phyloP scores from a whole-genome alignment of 2,888 invertebrate species.

The Portevinia maculata region DNA sequence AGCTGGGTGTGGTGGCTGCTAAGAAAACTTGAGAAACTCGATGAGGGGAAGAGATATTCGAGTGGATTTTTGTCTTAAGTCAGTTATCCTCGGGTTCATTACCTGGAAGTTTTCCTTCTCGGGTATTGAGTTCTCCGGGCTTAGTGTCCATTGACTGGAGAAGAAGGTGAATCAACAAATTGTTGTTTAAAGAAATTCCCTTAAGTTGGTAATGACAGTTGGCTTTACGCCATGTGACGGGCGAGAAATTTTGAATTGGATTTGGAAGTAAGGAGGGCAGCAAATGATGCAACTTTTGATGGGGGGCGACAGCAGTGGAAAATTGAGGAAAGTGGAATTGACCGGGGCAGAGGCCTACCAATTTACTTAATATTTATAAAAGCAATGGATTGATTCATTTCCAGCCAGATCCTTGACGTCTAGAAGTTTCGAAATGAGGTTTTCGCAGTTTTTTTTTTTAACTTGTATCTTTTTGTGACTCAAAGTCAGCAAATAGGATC shows the following conservation, averaged over 20 bases:
- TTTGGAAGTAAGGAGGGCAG: background rate
- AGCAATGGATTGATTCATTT: no score
- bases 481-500: no score
- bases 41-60: constrained; percentile 42
- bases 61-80: constrained; percentile 74
- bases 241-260: constrained; percentile 21
- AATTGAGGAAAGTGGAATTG: background rate
- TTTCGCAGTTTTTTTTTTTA: no score
- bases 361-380: no score
- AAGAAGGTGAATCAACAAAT: constrained; percentile 72
- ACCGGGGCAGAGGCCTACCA: no score
- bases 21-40: constrained; percentile 43
- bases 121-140: constrained; percentile 51
- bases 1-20: background rate
- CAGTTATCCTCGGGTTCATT: constrained; percentile 73
- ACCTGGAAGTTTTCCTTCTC: constrained; percentile 63
- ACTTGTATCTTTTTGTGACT: no score
- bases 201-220: constrained; percentile 67
- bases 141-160: constrained; percentile 11
- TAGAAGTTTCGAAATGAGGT: no score
- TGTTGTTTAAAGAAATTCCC: constrained; percentile 64
- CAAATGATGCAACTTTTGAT: background rate
- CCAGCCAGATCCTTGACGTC: no score
- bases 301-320: no score
- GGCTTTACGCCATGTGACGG: constrained; percentile 54